phyloP scores from a whole-genome alignment of 2,113 vertebrate genomes.

The Sorex fumeus region DNA sequence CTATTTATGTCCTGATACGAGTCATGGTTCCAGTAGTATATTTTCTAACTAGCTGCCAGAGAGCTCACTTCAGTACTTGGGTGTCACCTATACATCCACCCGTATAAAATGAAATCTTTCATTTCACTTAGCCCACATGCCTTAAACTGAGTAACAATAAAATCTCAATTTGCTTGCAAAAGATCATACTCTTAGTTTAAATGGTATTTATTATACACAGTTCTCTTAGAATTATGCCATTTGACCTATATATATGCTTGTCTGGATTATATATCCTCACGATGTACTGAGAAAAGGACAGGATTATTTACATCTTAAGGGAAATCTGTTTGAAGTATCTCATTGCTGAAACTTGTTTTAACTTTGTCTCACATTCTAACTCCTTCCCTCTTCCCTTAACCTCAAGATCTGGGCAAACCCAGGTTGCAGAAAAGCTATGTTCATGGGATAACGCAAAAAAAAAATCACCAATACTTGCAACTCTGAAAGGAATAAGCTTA shows the following conservation, averaged over 20 bases:
- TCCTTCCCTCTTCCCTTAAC: background rate
- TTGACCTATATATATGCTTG: background rate
- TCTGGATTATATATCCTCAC: background rate
- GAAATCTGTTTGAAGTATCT: conserved; percentile 53
- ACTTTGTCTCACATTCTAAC: background rate
- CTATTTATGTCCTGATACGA: conserved; percentile 20
- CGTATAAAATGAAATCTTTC: too few relatives aligned
- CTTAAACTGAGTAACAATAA: background rate
- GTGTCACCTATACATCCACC: too few relatives aligned
- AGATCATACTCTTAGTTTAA: conserved; percentile 7
- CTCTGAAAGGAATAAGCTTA: conserved; percentile 21
- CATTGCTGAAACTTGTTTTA: conserved; percentile 38
- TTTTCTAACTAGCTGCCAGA: conserved; percentile 12
- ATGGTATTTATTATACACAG: background rate
- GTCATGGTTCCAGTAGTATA: background rate
- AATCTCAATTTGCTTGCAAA: background rate
- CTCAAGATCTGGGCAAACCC: background rate
- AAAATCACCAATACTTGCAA: background rate
- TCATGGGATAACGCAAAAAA: background rate
- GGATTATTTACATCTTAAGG: background rate
- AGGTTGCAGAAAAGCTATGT: background rate
- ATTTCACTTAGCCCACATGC: background rate
- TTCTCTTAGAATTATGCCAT: background rate
- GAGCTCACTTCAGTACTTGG: background rate
- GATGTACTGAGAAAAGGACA: background rate